A percentile compares a stretch with the other conserved stretches of the same genome.
Conservation (phyloP, 2,113 vertebrate genomes). For the Chionomys nivalis region DNA sequence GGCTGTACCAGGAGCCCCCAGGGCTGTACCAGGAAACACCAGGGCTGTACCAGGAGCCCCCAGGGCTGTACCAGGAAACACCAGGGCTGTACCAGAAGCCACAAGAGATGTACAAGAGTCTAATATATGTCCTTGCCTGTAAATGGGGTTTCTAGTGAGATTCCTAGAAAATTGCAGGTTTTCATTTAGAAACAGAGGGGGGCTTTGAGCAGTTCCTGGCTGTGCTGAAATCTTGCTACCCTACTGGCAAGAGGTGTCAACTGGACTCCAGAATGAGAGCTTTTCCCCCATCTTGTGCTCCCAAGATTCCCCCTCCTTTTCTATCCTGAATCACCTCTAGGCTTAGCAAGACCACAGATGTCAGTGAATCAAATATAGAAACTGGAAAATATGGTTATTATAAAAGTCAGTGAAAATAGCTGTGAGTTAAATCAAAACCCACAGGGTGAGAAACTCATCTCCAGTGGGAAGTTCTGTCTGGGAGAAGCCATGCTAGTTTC, state of each 20-base stretch:
- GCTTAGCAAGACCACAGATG: not conserved
- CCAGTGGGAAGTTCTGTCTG: slow-evolving; percentile 42
- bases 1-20: not conserved
- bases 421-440: not conserved
- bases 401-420: not conserved
- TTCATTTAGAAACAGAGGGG: not conserved
- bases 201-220: not conserved
- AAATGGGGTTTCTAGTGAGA: not conserved
- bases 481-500: slow-evolving; percentile 52
- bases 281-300: not conserved
- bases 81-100: not conserved
- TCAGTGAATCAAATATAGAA: not conserved
- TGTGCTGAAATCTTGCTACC: not conserved
- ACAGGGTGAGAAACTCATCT: slow-evolving; percentile 37
- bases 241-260: too few relatives aligned
- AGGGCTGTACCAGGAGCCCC: not conserved
- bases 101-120: not conserved
- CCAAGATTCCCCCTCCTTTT: not conserved
- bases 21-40: not conserved
- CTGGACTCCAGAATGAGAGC: not conserved
- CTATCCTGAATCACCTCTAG: not conserved
- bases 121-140: not conserved
- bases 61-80: not conserved
- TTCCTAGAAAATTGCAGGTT: not conserved
- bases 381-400: not conserved